Conservation (phyloP, 2,797 vertebrate genomes). For the Echiichthys vipera region DNA sequence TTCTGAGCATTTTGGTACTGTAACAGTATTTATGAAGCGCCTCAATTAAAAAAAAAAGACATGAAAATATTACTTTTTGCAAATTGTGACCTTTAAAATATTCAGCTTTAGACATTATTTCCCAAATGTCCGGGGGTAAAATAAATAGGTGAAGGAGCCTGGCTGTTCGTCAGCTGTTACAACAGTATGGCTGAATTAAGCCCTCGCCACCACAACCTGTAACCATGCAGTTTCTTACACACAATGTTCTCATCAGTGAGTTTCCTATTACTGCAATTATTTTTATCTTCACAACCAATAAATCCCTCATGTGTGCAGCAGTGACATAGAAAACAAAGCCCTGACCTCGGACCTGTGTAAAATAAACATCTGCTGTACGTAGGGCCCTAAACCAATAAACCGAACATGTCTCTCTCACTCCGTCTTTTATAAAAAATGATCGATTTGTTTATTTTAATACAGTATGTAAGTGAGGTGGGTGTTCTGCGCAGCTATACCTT, state of each 20-base stretch:
- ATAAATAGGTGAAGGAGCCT: too few relatives aligned
- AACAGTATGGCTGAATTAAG: background rate
- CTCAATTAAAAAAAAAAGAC: too few relatives aligned
- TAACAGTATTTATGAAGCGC: too few relatives aligned
- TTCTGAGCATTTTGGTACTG: too few relatives aligned
- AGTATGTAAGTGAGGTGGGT: slow-evolving; percentile 6
- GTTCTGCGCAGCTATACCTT: slow-evolving; percentile 13
- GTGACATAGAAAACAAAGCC: slow-evolving; percentile 9
- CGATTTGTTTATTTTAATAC: slow-evolving; percentile 23
- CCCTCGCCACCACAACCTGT: background rate
- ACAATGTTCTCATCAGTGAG: background rate
- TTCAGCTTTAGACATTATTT: background rate
- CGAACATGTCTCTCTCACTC: background rate
- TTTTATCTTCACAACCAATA: slow-evolving; percentile 31
- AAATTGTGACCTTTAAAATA: too few relatives aligned
- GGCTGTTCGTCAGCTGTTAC: background rate
- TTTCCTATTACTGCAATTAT: background rate
- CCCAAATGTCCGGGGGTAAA: background rate
- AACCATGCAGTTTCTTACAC: background rate
- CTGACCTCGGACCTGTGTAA: slow-evolving; percentile 7
- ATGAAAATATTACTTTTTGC: too few relatives aligned
- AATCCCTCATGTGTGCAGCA: slow-evolving; percentile 19
- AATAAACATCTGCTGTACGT: background rate
- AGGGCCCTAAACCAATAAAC: slow-evolving; percentile 24
- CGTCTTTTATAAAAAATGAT: background rate